A percentile compares a stretch with the other conserved stretches of the same genome.
Evolutionary conservation across 2,797 vertebrate genomes (phyloP).

Genomic region (Pterois miles): DNA sequence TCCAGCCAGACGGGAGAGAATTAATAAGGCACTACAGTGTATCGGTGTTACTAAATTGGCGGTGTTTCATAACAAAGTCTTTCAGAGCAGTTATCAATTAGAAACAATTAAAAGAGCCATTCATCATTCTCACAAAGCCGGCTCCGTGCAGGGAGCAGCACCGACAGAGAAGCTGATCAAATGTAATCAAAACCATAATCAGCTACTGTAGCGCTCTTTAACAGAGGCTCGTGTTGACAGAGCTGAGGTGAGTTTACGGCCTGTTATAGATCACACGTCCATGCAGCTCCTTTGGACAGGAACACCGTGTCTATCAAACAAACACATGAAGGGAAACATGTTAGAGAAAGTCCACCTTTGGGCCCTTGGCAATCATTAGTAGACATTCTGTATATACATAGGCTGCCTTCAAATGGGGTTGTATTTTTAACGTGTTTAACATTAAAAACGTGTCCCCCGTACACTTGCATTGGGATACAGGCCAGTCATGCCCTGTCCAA

Average conservation of each 20-base stretch:
- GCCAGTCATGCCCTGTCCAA: no score
- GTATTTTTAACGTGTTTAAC: no score
- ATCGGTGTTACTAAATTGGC: conserved; percentile 76
- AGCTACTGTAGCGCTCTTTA: conserved; percentile 10
- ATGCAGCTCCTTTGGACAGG: conserved; percentile 5
- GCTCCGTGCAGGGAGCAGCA: conserved; percentile 25
- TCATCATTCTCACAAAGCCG: conserved; percentile 65
- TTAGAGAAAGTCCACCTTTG: conserved; percentile 8
- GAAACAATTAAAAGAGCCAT: conserved; percentile 78
- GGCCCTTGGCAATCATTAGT: not conserved
- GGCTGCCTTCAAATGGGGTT: no score
- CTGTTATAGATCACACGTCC: conserved; percentile 36
- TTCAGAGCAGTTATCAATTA: conserved; percentile 77
- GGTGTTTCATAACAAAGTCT: conserved; percentile 77
- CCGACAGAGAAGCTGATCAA: conserved; percentile 51
- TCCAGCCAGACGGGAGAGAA: conserved; percentile 69
- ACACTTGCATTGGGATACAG: no score
- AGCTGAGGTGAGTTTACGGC: not conserved
- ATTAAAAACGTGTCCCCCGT: no score
- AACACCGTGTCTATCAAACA: conserved; percentile 32
- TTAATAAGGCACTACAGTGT: conserved; percentile 76
- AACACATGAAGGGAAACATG: conserved; percentile 34
- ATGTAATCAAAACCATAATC: conserved; percentile 56
- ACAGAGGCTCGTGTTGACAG: conserved; percentile 16
- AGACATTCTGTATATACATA: no score